phyloP scores from a whole-genome alignment of 2,888 invertebrate genomes.

The Encarsia formosa region DNA sequence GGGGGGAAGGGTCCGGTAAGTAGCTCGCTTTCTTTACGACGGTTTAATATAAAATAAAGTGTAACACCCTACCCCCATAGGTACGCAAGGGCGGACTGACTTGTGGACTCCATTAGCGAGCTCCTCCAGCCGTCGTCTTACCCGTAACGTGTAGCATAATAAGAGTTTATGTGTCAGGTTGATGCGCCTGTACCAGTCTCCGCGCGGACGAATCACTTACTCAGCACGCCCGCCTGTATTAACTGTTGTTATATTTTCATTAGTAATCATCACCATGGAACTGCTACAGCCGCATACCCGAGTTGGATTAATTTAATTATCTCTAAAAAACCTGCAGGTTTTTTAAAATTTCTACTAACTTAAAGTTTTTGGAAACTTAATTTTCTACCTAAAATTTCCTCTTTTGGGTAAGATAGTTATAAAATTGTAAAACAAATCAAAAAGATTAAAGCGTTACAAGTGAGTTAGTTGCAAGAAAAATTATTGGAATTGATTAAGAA shows the following conservation, averaged over 20 bases:
- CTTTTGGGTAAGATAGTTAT: too few relatives aligned
- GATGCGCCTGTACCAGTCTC: conserved; percentile 43
- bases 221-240: conserved; percentile 26
- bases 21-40: conserved; percentile 48
- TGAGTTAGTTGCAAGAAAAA: too few relatives aligned
- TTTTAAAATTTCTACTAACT: too few relatives aligned
- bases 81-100: conserved; percentile 38
- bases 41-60: conserved; percentile 51
- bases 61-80: conserved; percentile 26
- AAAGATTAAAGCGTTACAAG: too few relatives aligned
- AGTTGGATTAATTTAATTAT: too few relatives aligned
- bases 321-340: too few relatives aligned
- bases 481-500: too few relatives aligned
- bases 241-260: conserved; percentile 52
- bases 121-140: conserved; percentile 41
- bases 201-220: conserved; percentile 48
- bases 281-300: too few relatives aligned
- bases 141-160: conserved; percentile 51
- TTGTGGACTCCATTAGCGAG: conserved; percentile 51
- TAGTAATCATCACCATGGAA: conserved; percentile 35
- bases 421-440: too few relatives aligned
- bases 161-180: conserved; percentile 53
- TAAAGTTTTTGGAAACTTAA: too few relatives aligned
- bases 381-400: too few relatives aligned
- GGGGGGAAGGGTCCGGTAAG: conserved; percentile 35